Base-by-base conservation (phyloP, 2,113 vertebrate species). In the Lycaon pictus region DNA sequence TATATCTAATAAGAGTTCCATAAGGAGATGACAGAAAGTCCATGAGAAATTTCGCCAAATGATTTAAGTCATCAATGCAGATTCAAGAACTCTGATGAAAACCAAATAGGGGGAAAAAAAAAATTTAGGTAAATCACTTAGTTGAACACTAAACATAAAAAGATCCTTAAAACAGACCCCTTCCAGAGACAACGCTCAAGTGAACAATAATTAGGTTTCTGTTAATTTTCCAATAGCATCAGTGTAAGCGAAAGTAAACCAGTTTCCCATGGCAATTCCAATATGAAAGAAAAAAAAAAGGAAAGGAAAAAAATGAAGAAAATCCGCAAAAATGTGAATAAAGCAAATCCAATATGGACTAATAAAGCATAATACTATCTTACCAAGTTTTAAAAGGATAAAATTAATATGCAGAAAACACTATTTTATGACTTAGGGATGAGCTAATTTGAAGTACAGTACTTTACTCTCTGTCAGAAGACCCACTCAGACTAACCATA, bases 1-100 rank as follows among this genome's bases (percentile, higher is more conserved):
- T 15, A 25, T 16, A 86, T 32, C 5, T 43, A 93, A 32, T 48
- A 35, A n/a, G 9, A 90, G 43, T 81, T 65, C 37, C 37, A 77
- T 3, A 55, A 74, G 53, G 5, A 37, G 11, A 63, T 13, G 13
- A 35, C 17, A 63, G 29, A 85, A 37, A 80, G 43, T 27, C 11
- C 15, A 48, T 20, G 71, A 93, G 9, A 77, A 43, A 72, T 32
- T n/a, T 9, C 4, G 11, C 4, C 23, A 85, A 48, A n/a, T 23
- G 13, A 67, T 82, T 65, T 71, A 95, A 95, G 32, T 72, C 9
- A 90, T 86, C 11, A 92, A 77, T 71, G n/a, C 9, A 96, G 16
- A 88, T 81, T 88, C 12, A 88, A 95, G 27, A 86, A 67, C 58
- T 25, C 35, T 72, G 62, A 20, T 35, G 15, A 56, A 89, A 84